Percentiles rank a stretch among this genome's conserved stretches.
Conservation (phyloP, 2,797 vertebrate genomes). For the Fistularia commersonii region DNA sequence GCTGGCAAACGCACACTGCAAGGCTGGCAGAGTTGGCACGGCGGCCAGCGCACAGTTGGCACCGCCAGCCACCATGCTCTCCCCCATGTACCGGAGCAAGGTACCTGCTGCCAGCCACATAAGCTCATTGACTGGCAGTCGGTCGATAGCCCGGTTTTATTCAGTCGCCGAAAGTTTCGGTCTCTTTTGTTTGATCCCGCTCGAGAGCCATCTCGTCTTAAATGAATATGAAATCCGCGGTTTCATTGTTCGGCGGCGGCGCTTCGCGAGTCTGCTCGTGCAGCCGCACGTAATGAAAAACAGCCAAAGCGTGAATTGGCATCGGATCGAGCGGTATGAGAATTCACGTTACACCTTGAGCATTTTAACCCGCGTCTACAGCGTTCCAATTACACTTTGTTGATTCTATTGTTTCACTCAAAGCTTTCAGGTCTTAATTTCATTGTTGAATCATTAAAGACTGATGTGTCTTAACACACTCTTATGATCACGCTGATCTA, state of each 20-base stretch:
- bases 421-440: conserved; percentile 59
- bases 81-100: conserved; percentile 55
- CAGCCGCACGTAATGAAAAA: too few relatives aligned
- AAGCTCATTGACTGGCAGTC: conserved; percentile 53
- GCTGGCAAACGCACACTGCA: conserved; percentile 64
- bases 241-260: conserved; percentile 4
- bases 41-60: conserved; percentile 62
- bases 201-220: conserved; percentile 17
- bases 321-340: conserved; percentile 20
- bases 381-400: conserved; percentile 33
- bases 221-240: conserved; percentile 4
- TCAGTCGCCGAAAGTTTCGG: conserved; percentile 36
- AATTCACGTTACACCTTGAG: conserved; percentile 29
- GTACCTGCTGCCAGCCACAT: conserved; percentile 66
- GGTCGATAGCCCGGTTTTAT: conserved; percentile 38
- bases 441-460: conserved; percentile 59
- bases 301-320: conserved; percentile 9
- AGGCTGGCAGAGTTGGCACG: conserved; percentile 68
- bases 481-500: conserved; percentile 60
- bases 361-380: conserved; percentile 21
- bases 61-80: conserved; percentile 61
- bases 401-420: conserved; percentile 41
- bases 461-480: conserved; percentile 51
- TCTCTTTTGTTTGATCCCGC: conserved; percentile 18
- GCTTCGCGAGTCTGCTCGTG: conserved; percentile 5